Evolutionary conservation across 2,888 invertebrate species (phyloP).

Genomic region (Ophion ellenae): DNA sequence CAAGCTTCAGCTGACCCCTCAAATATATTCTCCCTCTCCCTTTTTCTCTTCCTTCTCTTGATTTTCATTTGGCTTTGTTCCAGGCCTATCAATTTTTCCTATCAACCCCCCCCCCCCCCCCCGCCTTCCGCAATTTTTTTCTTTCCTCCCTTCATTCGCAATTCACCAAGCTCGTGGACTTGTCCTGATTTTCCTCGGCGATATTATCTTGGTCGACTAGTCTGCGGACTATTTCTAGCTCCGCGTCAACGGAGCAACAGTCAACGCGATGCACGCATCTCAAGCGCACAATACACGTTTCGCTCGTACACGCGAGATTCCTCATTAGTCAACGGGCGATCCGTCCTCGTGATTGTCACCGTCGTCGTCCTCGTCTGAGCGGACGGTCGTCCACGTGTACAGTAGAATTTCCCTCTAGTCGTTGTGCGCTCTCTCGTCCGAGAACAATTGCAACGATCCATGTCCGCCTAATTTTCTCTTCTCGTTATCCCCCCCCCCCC

Average conservation of each 20-base stretch:
- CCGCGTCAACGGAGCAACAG: slow-evolving; percentile 30
- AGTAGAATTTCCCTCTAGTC: slow-evolving; percentile 4
- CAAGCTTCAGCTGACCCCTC: no score
- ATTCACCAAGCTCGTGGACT: neutral
- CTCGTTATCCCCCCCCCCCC: no score
- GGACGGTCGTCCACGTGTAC: slow-evolving; percentile 4
- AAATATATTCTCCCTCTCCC: no score
- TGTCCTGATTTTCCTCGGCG: slow-evolving; percentile 31
- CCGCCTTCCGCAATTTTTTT: neutral
- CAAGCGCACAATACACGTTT: slow-evolving; percentile 48
- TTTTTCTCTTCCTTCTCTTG: no score
- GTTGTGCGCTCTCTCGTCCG: no score
- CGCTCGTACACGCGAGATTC: slow-evolving; percentile 72
- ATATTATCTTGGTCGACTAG: slow-evolving; percentile 48
- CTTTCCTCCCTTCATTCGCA: neutral
- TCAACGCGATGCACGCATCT: slow-evolving; percentile 37
- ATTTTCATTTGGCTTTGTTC: no score
- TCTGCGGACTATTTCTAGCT: slow-evolving; percentile 37
- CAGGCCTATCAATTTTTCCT: no score
- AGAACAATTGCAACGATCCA: no score
- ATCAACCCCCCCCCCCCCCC: neutral
- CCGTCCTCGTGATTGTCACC: slow-evolving; percentile 70
- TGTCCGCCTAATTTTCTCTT: no score
- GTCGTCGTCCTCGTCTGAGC: slow-evolving; percentile 14
- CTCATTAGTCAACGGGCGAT: slow-evolving; percentile 81